Evolutionary conservation across 2,888 invertebrate genomes (phyloP), one percentile per base, ranked within the genome.

Genomic region (Drosophila greeni): DNA sequence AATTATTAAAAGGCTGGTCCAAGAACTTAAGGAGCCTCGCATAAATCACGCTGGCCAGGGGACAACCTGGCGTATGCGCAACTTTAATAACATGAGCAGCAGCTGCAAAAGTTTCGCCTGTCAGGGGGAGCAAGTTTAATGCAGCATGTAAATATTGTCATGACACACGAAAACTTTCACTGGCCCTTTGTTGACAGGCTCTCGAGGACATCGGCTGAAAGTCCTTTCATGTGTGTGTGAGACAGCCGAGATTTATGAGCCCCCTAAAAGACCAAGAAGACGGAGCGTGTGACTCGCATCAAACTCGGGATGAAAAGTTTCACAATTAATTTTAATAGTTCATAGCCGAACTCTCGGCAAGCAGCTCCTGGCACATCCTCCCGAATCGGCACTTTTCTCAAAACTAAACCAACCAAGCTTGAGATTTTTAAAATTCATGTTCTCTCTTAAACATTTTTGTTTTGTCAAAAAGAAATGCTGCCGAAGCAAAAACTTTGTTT

Each of bases 91-190:
- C 53, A 51, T 45, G 37, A 66, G 67, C 65, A 65, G 68, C 47
- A 65, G 65, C 67, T 54, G 68, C 68, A 37, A 67, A 52, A 84
- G 70, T 73, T 84, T 81, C 66, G 52, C 45, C 54, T 66, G 78
- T 75, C 82, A 75, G 66, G 65, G 59, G 66, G 45, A 51, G 66
- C 79, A 84, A 84, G 79, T 82, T 80, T 84, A 80, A 80, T 80
- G 79, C 83, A 76, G 77, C 84, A 82, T 84, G 79, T 80, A 82
- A 80, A 80, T 80, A 84, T 80, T 84, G 84, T 64, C 82, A 71
- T 79, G 82, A 76, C 76, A 65, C 76, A 79, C 58, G 70, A 82
- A 82, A 79, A 84, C 82, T 78, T 78, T 84, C 78, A 82, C 70
- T 80, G 68, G 42, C 48, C 73, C 58, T 78, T 72, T 84, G 82